These are phyloP conservation scores for Amblyopsis rosae DNA, from an alignment of 2,113 vertebrate genomes.

Conservation along the genomic window DNA sequence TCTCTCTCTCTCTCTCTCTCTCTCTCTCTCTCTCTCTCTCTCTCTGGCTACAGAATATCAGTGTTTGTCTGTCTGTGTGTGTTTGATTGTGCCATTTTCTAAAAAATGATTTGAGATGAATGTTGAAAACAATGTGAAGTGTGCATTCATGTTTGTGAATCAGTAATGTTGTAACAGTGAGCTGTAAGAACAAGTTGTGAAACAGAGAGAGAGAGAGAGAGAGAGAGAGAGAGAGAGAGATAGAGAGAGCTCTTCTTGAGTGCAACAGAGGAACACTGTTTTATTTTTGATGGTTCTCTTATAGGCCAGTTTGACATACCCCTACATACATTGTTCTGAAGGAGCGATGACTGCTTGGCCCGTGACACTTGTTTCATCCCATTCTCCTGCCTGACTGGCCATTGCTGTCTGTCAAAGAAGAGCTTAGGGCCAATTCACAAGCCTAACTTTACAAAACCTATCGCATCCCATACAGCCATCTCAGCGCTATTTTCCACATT, in stretches of 20 bases:
- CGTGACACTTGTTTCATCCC: conserved; percentile 49
- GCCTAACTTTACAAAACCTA: conserved; percentile 16
- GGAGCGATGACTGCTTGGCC: conserved; percentile 27
- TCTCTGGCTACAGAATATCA: background rate
- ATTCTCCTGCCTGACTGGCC: conserved; percentile 50
- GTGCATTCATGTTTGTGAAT: too few relatives aligned
- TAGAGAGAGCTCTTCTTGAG: too few relatives aligned
- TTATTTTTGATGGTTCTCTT: too few relatives aligned
- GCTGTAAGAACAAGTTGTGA: too few relatives aligned
- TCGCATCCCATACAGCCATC: conserved; percentile 19
- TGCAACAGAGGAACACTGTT: too few relatives aligned
- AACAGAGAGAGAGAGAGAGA: too few relatives aligned
- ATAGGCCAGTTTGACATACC: too few relatives aligned
- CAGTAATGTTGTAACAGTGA: too few relatives aligned
- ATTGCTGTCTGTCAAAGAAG: conserved; percentile 56
- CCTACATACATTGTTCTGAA: background rate
- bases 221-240: too few relatives aligned
- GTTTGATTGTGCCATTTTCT: background rate
- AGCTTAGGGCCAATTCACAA: background rate
- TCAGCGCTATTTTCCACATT: conserved; percentile 43
- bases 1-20: conserved; percentile 19
- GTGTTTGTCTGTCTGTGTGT: background rate
- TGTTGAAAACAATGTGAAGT: too few relatives aligned
- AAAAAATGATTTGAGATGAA: background rate
- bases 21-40: conserved; percentile 1